Base-by-base conservation (phyloP, 2,888 invertebrate genomes). In the Opisthograptis luteolata region DNA sequence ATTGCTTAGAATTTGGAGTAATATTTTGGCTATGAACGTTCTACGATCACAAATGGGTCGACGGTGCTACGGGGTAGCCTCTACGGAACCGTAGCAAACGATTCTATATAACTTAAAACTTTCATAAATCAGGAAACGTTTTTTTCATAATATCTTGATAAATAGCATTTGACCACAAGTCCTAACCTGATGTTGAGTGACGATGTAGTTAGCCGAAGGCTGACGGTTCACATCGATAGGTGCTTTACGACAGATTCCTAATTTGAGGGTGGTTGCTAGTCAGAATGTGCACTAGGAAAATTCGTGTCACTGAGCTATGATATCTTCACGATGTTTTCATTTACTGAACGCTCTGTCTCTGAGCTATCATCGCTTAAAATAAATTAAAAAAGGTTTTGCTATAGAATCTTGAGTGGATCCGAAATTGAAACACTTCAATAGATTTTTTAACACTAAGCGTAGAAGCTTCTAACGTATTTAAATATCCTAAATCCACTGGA, bases 401-500 rank as follows among this genome's bases (percentile, higher is more conserved):
- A n/a, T n/a, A n/a, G n/a, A n/a, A 34, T 36, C 35, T 30, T 24
- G 19, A 19, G 43, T 32, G 15, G 15, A 12, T 28, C 14, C 14
- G 12, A 31, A 37, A 28, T 35, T 32, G 37, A 51, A 59, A 47
- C 28, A 53, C 31, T 27, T 55, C 28, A 34, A 39, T 52, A 45
- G 45, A 48, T 41, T 40, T 51, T 58, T 47, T 28, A 47, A 59
- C 57, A 52, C 59, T 45, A 32, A 48, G 43, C 55, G 39, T 43
- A 36, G 51, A 55, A 57, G 51, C 34, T 60, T 34, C 56, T 35
- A 60, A 50, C 52, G 59, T 66, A 61, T 69, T 70, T 70, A 71
- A 73, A 73, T 71, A 74, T 69, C 51, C 54, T 15, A 68, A 68
- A 70, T 68, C 57, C 68, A 19, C 61, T 54, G 27, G 61, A 66